Evolutionary conservation across 2,113 vertebrate species (phyloP).

Genomic region (Manacus vitellinus): DNA sequence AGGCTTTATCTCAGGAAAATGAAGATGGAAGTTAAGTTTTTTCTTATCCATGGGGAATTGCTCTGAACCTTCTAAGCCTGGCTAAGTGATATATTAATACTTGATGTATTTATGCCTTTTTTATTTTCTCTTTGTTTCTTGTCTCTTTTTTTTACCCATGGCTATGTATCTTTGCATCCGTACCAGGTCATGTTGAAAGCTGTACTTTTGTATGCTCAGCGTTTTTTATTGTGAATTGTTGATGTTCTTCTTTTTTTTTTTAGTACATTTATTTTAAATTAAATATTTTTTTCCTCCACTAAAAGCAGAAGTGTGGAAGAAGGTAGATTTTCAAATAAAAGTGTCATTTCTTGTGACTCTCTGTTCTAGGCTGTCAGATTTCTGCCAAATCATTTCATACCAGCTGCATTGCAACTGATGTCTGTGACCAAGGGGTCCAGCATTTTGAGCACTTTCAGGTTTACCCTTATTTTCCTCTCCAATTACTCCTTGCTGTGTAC

Average conservation of each 20-base stretch:
- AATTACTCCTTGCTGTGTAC: neutral
- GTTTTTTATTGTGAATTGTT: neutral
- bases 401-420: neutral
- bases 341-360: neutral
- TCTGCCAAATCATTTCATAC: neutral
- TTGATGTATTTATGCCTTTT: neutral
- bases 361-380: neutral
- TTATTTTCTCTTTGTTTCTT: neutral
- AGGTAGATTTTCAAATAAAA: neutral
- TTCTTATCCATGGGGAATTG: neutral
- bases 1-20: neutral
- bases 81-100: neutral
- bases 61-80: neutral
- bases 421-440: neutral
- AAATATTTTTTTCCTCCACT: neutral
- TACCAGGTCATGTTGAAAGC: neutral
- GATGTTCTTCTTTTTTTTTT: neutral
- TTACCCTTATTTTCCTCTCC: neutral
- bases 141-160: neutral
- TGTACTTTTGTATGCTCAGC: fast-evolving
- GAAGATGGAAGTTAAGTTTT: neutral
- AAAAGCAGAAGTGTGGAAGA: neutral
- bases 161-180: fast-evolving
- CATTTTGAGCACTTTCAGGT: neutral
- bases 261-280: neutral